Conservation (phyloP, 2,797 vertebrate species). For the Microctenopoma steveboyesi region DNA sequence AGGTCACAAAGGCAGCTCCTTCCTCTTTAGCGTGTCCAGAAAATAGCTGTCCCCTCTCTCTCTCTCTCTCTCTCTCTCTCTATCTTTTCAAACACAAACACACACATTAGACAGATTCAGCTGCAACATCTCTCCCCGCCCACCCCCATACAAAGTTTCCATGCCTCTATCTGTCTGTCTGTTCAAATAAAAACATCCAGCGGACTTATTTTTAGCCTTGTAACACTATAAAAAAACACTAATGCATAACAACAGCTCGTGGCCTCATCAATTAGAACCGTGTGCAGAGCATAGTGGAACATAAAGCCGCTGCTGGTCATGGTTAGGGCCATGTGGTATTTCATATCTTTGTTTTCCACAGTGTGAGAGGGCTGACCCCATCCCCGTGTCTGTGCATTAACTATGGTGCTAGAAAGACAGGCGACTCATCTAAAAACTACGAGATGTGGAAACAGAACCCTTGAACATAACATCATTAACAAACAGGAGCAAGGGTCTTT, state of each 20-base stretch:
- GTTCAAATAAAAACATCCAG: constrained; percentile 66
- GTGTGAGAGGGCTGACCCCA: background rate
- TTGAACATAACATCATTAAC: too few species aligned
- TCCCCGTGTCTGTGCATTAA: background rate
- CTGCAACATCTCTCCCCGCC: background rate
- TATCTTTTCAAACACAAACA: constrained; percentile 47
- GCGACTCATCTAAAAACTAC: too few species aligned
- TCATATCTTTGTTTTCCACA: too few species aligned
- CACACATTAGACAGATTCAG: constrained; percentile 31
- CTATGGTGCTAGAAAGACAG: too few species aligned
- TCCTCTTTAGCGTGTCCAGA: constrained; percentile 59
- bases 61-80: constrained; percentile 8
- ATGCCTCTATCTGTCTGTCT: constrained; percentile 28
- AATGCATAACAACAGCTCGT: constrained; percentile 38
- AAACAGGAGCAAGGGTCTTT: too few species aligned
- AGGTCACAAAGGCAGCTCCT: constrained; percentile 51
- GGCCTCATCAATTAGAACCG: constrained; percentile 37
- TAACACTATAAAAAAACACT: constrained; percentile 9
- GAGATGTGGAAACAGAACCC: too few species aligned
- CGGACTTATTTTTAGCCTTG: constrained; percentile 54
- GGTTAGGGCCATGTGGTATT: background rate
- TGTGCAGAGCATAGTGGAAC: constrained; percentile 17
- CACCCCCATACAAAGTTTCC: constrained; percentile 51
- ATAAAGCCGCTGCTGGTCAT: background rate
- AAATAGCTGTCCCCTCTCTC: constrained; percentile 32